Evolutionary conservation across 2,113 vertebrate species (phyloP).

Genomic region (Glaucidium brasilianum): DNA sequence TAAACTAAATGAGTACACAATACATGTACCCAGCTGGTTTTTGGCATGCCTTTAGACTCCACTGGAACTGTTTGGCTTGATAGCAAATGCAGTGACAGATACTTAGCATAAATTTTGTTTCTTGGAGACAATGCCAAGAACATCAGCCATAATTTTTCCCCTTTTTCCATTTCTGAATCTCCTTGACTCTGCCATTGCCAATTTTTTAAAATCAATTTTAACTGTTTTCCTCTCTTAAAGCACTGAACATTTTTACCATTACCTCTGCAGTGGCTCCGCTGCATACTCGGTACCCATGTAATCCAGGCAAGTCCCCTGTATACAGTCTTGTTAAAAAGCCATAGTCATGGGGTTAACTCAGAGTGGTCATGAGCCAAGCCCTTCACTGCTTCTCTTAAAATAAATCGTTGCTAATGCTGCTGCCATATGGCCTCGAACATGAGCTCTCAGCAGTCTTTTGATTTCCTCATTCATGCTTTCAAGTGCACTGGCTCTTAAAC

Average conservation of each 20-base stretch:
- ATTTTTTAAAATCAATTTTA: neutral
- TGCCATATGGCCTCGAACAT: conserved; percentile 8
- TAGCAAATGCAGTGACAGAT: neutral
- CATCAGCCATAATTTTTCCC: neutral
- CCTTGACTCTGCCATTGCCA: neutral
- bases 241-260: neutral
- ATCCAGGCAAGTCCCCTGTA: conserved; percentile 2
- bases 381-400: neutral
- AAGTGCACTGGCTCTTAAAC: neutral
- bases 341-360: neutral
- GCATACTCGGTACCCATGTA: neutral
- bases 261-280: neutral
- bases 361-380: neutral
- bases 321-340: neutral
- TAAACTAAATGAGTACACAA: conserved; percentile 12
- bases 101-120: conserved; percentile 11
- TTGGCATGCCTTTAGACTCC: conserved; percentile 5
- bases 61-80: conserved; percentile 29
- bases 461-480: neutral
- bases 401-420: conserved; percentile 10
- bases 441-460: neutral
- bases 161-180: neutral
- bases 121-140: neutral
- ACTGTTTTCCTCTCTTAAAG: neutral
- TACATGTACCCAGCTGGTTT: neutral